A percentile compares a stretch with the other conserved stretches of the same genome.
Evolutionary conservation across 2,797 vertebrate species (phyloP).

Genomic region (Scolopax rusticola): DNA sequence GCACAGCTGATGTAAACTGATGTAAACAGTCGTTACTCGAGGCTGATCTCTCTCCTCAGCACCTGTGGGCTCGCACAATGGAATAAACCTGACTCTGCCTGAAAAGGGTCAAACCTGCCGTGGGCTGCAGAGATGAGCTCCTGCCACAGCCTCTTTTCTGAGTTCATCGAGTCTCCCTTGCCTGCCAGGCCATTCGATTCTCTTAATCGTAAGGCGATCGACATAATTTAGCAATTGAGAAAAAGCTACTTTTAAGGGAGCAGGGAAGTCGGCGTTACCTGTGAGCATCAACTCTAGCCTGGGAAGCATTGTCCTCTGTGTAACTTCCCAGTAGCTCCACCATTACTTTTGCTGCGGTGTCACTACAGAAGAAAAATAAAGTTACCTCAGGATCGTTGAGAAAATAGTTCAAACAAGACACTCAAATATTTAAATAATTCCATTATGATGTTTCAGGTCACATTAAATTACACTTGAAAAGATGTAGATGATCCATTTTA

Average conservation of each 20-base stretch:
- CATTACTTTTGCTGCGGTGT: conserved; percentile 97
- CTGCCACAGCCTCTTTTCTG: no score
- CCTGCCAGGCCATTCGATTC: background rate
- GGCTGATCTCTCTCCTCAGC: background rate
- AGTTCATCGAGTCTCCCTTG: background rate
- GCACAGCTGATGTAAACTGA: background rate
- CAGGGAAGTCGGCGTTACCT: conserved; percentile 79
- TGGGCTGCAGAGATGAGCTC: background rate
- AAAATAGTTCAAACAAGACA: conserved; percentile 28
- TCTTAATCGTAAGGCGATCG: fast-evolving
- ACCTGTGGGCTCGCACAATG: background rate
- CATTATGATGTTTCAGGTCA: conserved; percentile 36
- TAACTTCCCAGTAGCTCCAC: conserved; percentile 98
- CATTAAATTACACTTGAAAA: conserved; percentile 60
- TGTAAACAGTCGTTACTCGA: background rate
- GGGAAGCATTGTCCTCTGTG: conserved; percentile 98
- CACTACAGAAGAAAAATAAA: conserved; percentile 77
- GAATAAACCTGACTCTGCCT: background rate
- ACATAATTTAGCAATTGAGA: background rate
- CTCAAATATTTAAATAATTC: conserved; percentile 59
- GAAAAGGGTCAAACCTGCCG: background rate
- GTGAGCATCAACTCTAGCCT: conserved; percentile 96
- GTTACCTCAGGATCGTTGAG: conserved; percentile 27
- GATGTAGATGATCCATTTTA: conserved; percentile 49
- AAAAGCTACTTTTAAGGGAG: background rate